phyloP scores from a whole-genome alignment of 2,888 invertebrate genomes.

The Eurytoma adleriae region DNA sequence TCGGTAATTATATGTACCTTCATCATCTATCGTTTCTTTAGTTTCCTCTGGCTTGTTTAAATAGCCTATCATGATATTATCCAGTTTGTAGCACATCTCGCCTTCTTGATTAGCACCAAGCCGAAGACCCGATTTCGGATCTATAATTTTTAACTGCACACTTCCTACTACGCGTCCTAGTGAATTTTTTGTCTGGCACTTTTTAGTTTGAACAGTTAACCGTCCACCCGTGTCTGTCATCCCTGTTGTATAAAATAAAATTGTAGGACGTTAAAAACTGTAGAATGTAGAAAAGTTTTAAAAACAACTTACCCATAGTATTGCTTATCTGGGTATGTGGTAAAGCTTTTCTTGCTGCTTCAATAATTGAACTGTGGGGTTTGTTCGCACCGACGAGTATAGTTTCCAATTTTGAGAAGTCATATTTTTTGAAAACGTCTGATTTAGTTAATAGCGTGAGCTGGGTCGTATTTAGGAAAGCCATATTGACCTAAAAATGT shows the following conservation, averaged over 20 bases:
- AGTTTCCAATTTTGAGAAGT: too few relatives aligned
- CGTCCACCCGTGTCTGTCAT: neutral
- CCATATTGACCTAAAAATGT: too few relatives aligned
- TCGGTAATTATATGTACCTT: conserved; percentile 58
- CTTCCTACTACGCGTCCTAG: conserved; percentile 59
- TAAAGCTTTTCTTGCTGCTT: too few relatives aligned
- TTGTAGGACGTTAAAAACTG: too few relatives aligned
- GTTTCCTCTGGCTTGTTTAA: conserved; percentile 78
- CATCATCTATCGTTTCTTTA: conserved; percentile 74
- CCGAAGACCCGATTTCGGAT: conserved; percentile 53
- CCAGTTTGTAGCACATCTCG: conserved; percentile 55
- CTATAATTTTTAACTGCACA: conserved; percentile 62
- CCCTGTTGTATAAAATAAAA: too few relatives aligned
- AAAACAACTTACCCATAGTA: conserved; percentile 43
- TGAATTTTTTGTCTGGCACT: conserved; percentile 59
- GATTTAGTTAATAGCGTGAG: too few relatives aligned
- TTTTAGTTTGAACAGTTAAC: too few relatives aligned
- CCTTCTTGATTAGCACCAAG: conserved; percentile 64
- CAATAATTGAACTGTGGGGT: too few relatives aligned
- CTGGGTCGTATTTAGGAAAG: too few relatives aligned
- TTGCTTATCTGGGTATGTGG: conserved; percentile 52
- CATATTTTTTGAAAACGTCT: too few relatives aligned
- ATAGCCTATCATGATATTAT: conserved; percentile 77
- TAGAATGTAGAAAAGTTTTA: too few relatives aligned
- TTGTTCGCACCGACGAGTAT: too few relatives aligned